These are phyloP conservation scores for Perca flavescens DNA, from an alignment of 2,113 vertebrate species.

Conservation along the genomic window DNA sequence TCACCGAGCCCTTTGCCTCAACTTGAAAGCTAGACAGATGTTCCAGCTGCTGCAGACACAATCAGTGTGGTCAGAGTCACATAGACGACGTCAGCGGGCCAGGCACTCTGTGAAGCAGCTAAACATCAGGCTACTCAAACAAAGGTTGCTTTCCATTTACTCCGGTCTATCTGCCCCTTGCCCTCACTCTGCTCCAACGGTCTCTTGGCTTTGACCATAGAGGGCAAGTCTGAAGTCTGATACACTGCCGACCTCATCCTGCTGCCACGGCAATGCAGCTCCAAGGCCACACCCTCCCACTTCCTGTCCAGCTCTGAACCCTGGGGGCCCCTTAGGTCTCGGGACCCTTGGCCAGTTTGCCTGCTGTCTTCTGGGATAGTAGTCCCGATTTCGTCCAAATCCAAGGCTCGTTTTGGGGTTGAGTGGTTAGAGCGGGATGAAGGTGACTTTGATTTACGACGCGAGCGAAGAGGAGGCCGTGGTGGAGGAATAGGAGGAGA, in stretches of 20 bases:
- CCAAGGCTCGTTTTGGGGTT: conserved; percentile 83
- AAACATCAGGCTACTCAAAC: conserved; percentile 83
- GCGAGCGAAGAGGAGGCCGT: conserved; percentile 66
- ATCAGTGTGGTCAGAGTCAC: conserved; percentile 1
- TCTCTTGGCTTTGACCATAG: conserved; percentile 79
- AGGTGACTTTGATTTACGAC: conserved; percentile 73
- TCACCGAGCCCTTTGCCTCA: conserved; percentile 3
- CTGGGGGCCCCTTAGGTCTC: conserved; percentile 23
- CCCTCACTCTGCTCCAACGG: conserved; percentile 69
- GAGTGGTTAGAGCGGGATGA: conserved; percentile 59
- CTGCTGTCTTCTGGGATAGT: background rate
- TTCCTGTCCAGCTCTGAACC: conserved; percentile 81
- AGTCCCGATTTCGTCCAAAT: conserved; percentile 85
- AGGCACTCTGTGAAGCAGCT: conserved; percentile 1
- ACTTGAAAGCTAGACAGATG: conserved; percentile 12
- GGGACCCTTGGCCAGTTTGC: conserved; percentile 31
- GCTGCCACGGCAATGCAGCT: conserved; percentile 84
- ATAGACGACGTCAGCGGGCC: background rate
- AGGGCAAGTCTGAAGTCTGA: conserved; percentile 82
- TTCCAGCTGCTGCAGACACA: conserved; percentile 44
- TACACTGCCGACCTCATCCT: conserved; percentile 86
- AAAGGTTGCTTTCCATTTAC: conserved; percentile 91
- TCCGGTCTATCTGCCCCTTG: conserved; percentile 68
- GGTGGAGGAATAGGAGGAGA: conserved; percentile 55
- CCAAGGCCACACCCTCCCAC: conserved; percentile 85